phyloP scores from a whole-genome alignment of 2,888 invertebrate species.

The Formica aserva region DNA sequence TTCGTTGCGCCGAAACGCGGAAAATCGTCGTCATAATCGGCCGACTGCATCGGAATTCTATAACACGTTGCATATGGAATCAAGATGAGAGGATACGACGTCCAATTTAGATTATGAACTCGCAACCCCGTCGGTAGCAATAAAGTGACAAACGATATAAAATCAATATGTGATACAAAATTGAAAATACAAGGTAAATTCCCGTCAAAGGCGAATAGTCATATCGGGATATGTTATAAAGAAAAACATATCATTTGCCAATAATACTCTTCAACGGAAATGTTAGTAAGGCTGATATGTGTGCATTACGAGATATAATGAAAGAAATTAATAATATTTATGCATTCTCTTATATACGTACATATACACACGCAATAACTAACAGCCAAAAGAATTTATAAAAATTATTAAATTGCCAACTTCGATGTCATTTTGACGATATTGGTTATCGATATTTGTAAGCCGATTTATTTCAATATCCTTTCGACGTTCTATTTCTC shows the following conservation, averaged over 20 bases:
- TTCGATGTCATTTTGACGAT: not conserved
- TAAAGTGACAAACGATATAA: slow-evolving; percentile 35
- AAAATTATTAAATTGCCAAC: slow-evolving; percentile 25
- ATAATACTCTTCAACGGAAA: slow-evolving; percentile 6
- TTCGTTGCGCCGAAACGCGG: not conserved
- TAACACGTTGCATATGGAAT: slow-evolving; percentile 39
- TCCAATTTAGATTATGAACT: slow-evolving; percentile 54
- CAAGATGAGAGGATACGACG: slow-evolving; percentile 32
- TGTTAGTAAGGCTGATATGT: not conserved
- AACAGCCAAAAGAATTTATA: not conserved
- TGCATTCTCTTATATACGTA: not conserved
- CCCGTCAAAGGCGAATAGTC: slow-evolving; percentile 12
- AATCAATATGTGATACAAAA: slow-evolving; percentile 34
- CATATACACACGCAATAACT: not conserved
- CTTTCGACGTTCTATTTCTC: slow-evolving; percentile 23
- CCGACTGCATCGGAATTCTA: slow-evolving; percentile 37
- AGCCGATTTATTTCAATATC: slow-evolving; percentile 68
- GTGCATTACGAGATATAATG: slow-evolving; percentile 7
- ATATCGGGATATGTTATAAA: not conserved
- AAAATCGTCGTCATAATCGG: slow-evolving; percentile 51
- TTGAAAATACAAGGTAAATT: slow-evolving; percentile 26
- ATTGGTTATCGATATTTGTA: slow-evolving; percentile 39
- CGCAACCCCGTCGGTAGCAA: slow-evolving; percentile 28
- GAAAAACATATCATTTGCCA: not conserved
- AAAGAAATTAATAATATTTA: not conserved